Conservation (phyloP, 2,113 vertebrate genomes). For the Paramisgurnus dabryanus region DNA sequence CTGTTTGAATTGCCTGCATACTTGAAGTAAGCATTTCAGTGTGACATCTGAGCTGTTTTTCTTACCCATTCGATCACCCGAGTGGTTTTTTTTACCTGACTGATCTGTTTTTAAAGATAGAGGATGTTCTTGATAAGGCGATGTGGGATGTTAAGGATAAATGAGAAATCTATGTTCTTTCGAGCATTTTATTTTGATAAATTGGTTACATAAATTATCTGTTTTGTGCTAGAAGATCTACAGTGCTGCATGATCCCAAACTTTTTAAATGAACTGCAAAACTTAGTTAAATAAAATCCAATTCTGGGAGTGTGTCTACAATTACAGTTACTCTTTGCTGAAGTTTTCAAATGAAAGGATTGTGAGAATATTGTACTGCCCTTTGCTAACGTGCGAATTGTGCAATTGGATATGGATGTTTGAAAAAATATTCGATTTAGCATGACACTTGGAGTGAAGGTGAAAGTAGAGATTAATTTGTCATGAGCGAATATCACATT, state of each 20-base stretch:
- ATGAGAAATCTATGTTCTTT: not conserved
- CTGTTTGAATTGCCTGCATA: not conserved
- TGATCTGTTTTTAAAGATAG: too few species aligned
- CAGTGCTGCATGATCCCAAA: not conserved
- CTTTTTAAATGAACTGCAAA: slow-evolving; percentile 3
- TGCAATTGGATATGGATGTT: slow-evolving; percentile 31
- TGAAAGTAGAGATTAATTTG: slow-evolving; percentile 39
- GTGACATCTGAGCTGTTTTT: not conserved
- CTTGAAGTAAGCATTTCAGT: not conserved
- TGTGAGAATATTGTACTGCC: not conserved
- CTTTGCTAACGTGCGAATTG: slow-evolving; percentile 7
- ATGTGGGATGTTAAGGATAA: not conserved
- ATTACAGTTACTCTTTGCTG: not conserved
- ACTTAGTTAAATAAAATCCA: not conserved
- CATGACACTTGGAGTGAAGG: slow-evolving; percentile 12
- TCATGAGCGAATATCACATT: slow-evolving; percentile 56
- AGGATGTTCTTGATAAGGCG: not conserved
- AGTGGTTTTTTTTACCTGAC: too few species aligned
- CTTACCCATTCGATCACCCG: not conserved
- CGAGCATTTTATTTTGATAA: not conserved
- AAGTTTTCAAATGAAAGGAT: not conserved
- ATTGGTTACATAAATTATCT: not conserved
- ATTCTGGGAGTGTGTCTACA: not conserved
- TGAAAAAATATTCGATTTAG: slow-evolving; percentile 23
- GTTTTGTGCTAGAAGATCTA: not conserved